Evolutionary conservation across 2,888 invertebrate genomes (phyloP).

Genomic region (Chymomyza caudatula): DNA sequence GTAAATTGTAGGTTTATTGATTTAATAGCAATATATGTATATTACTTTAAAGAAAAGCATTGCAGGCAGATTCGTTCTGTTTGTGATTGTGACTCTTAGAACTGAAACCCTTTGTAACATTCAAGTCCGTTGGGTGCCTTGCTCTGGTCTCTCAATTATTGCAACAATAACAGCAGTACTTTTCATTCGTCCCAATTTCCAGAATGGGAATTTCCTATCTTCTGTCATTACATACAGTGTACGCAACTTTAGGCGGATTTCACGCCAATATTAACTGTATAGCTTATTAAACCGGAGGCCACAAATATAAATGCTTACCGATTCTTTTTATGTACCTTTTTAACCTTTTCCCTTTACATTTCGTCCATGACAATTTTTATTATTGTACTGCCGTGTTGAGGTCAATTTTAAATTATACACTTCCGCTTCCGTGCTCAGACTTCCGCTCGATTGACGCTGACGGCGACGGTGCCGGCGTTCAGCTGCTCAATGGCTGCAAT

Average conservation of each 20-base stretch:
- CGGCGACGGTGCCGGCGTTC: conserved; percentile 6
- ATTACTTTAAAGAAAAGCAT: too few species aligned
- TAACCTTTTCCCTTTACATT: conserved; percentile 27
- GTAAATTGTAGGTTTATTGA: not conserved
- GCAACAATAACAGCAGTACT: too few species aligned
- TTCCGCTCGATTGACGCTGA: conserved; percentile 64
- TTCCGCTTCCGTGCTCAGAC: conserved; percentile 60
- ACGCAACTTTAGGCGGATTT: not conserved
- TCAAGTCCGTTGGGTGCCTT: too few species aligned
- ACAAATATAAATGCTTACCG: conserved; percentile 43
- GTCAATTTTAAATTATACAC: conserved; percentile 72
- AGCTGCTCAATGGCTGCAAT: not conserved
- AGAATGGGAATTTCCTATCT: too few species aligned
- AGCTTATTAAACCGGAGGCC: not conserved
- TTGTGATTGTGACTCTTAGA: too few species aligned
- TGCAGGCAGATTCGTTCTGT: not conserved
- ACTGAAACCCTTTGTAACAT: too few species aligned
- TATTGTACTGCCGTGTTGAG: conserved; percentile 37
- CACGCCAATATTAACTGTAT: not conserved
- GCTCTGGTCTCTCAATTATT: too few species aligned
- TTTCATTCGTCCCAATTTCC: too few species aligned
- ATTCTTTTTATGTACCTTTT: conserved; percentile 46
- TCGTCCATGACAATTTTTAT: conserved; percentile 6
- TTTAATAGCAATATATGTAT: too few species aligned
- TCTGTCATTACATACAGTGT: too few species aligned